A percentile compares a stretch with the other conserved stretches of the same genome.
Evolutionary conservation across 2,113 vertebrate genomes (phyloP).

Genomic region (Channa argus): DNA sequence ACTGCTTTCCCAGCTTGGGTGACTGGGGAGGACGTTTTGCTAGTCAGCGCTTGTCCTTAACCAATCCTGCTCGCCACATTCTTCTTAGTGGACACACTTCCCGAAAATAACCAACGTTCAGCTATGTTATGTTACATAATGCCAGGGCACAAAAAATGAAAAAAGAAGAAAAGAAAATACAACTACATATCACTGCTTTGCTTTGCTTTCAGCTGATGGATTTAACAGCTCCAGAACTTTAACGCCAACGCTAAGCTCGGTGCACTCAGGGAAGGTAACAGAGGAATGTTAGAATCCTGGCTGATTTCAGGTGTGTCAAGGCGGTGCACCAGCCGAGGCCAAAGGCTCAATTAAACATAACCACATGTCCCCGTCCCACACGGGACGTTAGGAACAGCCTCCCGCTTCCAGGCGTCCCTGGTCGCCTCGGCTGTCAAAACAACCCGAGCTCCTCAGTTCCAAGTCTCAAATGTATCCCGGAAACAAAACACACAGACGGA

Average conservation of each 20-base stretch:
- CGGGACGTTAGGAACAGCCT: conserved; percentile 21
- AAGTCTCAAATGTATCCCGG: conserved; percentile 12
- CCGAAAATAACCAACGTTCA: conserved; percentile 63
- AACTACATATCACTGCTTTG: conserved; percentile 8
- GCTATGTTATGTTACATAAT: conserved; percentile 59
- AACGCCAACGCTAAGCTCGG: background rate
- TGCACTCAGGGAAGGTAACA: background rate
- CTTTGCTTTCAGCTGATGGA: conserved; percentile 42
- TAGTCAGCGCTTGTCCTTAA: conserved; percentile 14
- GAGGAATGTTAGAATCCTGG: conserved; percentile 22
- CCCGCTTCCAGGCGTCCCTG: conserved; percentile 1
- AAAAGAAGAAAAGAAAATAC: too few relatives aligned
- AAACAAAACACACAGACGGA: background rate
- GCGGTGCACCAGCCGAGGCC: conserved; percentile 27
- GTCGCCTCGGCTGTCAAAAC: conserved; percentile 57
- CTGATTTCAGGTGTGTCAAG: conserved; percentile 58
- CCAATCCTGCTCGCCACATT: conserved; percentile 57
- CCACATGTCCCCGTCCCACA: conserved; percentile 36
- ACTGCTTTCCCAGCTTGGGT: background rate
- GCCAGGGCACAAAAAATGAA: conserved; percentile 8
- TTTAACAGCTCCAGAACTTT: conserved; percentile 52
- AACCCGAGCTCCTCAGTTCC: conserved; percentile 15
- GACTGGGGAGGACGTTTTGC: conserved; percentile 16
- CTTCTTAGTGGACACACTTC: conserved; percentile 60
- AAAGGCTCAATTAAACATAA: conserved; percentile 27